Evolutionary conservation across 2,113 vertebrate species (phyloP).

Genomic region (Mesocricetus auratus): DNA sequence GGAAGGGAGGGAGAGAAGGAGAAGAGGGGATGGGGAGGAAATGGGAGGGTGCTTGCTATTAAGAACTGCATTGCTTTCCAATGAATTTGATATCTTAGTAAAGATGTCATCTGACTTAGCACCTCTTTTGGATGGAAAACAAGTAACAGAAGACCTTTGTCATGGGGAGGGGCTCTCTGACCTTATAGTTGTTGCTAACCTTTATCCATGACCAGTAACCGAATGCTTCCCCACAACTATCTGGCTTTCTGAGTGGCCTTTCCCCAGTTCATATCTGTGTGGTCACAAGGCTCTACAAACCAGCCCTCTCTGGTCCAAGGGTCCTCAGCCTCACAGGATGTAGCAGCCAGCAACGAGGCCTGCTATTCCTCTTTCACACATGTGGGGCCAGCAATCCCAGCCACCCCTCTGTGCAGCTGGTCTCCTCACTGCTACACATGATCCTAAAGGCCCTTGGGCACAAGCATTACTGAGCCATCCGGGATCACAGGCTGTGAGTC

Average conservation of each 20-base stretch:
- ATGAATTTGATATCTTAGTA: not conserved
- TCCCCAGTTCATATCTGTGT: not conserved
- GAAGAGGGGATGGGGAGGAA: too few species aligned
- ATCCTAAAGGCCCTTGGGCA: not conserved
- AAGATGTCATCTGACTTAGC: not conserved
- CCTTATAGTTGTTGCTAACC: not conserved
- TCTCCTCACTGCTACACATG: not conserved
- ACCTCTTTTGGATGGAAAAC: not conserved
- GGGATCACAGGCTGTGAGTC: not conserved
- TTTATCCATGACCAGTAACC: not conserved
- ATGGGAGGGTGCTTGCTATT: not conserved
- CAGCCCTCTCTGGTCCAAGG: fast-evolving
- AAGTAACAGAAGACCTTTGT: not conserved
- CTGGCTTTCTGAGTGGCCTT: not conserved
- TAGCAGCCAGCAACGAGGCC: not conserved
- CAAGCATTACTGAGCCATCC: not conserved
- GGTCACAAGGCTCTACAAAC: too few species aligned
- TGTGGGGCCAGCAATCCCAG: fast-evolving
- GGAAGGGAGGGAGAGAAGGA: not conserved
- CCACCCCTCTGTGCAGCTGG: not conserved
- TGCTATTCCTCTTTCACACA: not conserved
- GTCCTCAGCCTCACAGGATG: not conserved
- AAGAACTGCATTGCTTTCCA: not conserved
- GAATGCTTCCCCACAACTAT: not conserved
- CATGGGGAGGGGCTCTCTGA: not conserved